Percentiles rank a stretch among this genome's conserved stretches.
phyloP scores from a whole-genome alignment of 2,888 invertebrate species.

The Terebella lapidaria region DNA sequence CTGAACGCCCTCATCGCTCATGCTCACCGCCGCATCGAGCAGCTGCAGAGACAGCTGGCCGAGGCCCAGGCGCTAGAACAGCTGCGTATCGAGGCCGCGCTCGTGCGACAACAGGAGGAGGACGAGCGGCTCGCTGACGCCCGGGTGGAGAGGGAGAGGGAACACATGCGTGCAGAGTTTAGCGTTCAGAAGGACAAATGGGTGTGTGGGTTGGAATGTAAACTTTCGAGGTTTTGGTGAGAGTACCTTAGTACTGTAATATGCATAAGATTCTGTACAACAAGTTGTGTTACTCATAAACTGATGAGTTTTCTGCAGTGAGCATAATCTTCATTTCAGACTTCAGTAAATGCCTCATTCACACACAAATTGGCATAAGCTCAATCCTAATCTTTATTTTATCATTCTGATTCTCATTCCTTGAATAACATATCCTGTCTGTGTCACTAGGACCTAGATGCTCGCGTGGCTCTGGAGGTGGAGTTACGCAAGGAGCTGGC shows the following conservation, averaged over 20 bases:
- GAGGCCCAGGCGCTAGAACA: slow-evolving; percentile 60
- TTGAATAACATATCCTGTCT: too few relatives aligned
- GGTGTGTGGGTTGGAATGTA: too few relatives aligned
- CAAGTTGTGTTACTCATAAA: too few relatives aligned
- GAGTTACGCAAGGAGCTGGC: slow-evolving; percentile 74
- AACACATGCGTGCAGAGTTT: slow-evolving; percentile 65
- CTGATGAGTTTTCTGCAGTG: too few relatives aligned
- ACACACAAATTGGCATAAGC: too few relatives aligned
- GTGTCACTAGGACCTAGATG: slow-evolving; percentile 34
- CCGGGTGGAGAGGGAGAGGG: slow-evolving; percentile 65
- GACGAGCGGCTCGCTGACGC: slow-evolving; percentile 59
- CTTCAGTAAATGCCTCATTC: too few relatives aligned
- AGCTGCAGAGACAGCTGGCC: slow-evolving; percentile 71
- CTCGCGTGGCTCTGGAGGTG: slow-evolving; percentile 57
- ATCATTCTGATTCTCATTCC: too few relatives aligned
- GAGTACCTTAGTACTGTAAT: too few relatives aligned
- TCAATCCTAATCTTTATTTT: too few relatives aligned
- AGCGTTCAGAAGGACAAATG: slow-evolving; percentile 66
- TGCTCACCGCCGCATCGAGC: slow-evolving; percentile 71
- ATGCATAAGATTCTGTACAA: too few relatives aligned
- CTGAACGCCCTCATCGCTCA: slow-evolving; percentile 75
- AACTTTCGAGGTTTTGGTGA: too few relatives aligned
- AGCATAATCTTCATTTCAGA: too few relatives aligned
- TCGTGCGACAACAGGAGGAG: slow-evolving; percentile 62
- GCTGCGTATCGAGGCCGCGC: slow-evolving; percentile 62